Base-by-base conservation (phyloP, 2,797 vertebrate genomes). In the Ctenochaetus hawaiiensis region DNA sequence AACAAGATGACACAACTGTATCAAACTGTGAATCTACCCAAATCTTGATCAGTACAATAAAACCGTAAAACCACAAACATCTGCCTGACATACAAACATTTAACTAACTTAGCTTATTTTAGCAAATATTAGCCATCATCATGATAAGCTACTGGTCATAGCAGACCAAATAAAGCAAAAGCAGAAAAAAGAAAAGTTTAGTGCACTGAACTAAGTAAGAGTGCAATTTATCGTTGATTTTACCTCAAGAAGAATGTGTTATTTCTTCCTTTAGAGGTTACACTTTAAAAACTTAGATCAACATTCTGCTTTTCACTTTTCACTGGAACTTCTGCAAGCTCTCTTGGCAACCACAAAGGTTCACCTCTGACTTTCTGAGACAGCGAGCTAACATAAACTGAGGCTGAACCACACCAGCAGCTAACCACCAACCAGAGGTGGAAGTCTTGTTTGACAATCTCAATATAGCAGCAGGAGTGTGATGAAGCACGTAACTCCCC, bases 401-500 rank as follows among this genome's bases (percentile, higher is more conserved):
- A 47, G 2, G 17, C 51, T 2, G 1, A 61, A 23, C 64, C 53
- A 41, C 74, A 49, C 30, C 49, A 34, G 53, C 51, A 17, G 67
- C 63, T 5, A 26, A 39, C 13, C 23, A 56, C 30, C 30, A 7
- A 34, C 30, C 30, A 43, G 13, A 75, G 54, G 44, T 51, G 65
- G 34, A 73, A 4, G 9, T 64, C 73, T 79, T 78, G 58, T 81
- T 82, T 70, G 62, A 70, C 54, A n/a, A 62, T 54, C 47, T 75
- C 43, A 34, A 77, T 61, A 73, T 44, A 86, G 84, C 67, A 73
- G 57, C 78, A 57, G 66, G 16, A 73, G 53, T 17, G 22, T 66
- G 45, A 53, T 11, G 72, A 72, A 69, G 22, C 22, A 30, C n/a
- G 30, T 47, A 41, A 13, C 9, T 43, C 20, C 57, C 68, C 65